Evolutionary conservation across 2,888 invertebrate genomes (phyloP).

Genomic region (Timema podura): DNA sequence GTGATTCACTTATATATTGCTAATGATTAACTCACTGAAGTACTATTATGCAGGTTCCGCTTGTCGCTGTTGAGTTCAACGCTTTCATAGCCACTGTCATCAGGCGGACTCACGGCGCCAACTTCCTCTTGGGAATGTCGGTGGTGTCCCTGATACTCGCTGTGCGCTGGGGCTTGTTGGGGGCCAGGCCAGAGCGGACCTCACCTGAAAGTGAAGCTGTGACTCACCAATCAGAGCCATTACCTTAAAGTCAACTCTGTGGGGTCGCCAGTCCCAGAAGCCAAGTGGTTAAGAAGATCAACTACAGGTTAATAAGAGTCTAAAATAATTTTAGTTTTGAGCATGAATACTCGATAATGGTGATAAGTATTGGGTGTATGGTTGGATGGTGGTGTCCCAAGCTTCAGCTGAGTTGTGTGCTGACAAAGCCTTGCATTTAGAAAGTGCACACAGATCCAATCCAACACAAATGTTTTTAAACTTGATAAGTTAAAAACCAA

Average conservation of each 20-base stretch:
- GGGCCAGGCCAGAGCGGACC: conserved; percentile 74
- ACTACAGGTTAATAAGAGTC: no score
- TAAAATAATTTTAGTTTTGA: no score
- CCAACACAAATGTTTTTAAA: no score
- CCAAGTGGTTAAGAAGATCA: no score
- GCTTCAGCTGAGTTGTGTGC: neutral
- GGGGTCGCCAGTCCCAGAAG: no score
- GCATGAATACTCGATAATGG: no score
- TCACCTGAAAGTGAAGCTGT: conserved; percentile 56
- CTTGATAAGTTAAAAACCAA: no score
- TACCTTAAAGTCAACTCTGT: no score
- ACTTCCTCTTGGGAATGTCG: conserved; percentile 56
- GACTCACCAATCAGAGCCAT: conserved; percentile 23
- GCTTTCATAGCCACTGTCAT: conserved; percentile 38
- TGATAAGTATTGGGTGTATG: neutral
- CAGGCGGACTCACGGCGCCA: conserved; percentile 41
- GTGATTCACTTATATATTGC: neutral
- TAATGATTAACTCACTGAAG: neutral
- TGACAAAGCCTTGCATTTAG: no score
- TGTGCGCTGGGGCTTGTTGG: conserved; percentile 79
- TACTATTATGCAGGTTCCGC: neutral
- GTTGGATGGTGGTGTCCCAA: neutral
- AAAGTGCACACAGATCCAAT: no score
- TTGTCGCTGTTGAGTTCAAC: conserved; percentile 27
- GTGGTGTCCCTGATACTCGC: conserved; percentile 69